Percentiles rank a stretch among this genome's conserved stretches.
Conservation (phyloP, 2,888 invertebrate species). For the Adineta ricciae region DNA sequence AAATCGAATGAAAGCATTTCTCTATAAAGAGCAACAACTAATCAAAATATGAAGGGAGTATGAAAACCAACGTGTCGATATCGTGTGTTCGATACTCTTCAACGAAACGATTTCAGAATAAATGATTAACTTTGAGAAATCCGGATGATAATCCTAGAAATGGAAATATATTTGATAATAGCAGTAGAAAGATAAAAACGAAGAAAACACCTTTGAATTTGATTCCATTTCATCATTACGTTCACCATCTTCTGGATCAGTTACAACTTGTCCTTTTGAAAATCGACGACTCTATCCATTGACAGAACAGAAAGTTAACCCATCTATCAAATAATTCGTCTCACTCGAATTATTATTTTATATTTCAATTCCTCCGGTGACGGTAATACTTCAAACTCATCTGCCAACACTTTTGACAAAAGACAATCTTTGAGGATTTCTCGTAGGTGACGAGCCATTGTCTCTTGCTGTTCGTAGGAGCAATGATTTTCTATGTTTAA, state of each 20-base stretch:
- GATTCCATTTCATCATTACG: neutral
- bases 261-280: neutral
- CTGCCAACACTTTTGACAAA: conserved; percentile 54
- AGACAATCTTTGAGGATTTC: conserved; percentile 40
- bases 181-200: neutral
- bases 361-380: conserved; percentile 69
- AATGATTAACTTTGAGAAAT: neutral
- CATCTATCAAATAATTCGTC: no score
- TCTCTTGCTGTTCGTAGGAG: conserved; percentile 45
- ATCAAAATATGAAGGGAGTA: neutral
- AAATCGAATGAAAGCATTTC: conserved; percentile 69
- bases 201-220: neutral
- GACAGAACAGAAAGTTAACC: neutral
- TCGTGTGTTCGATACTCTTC: neutral
- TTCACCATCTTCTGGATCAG: neutral
- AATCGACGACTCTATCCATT: neutral
- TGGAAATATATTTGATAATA: neutral
- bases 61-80: neutral
- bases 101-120: neutral
- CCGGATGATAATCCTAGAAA: neutral
- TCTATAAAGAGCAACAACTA: neutral
- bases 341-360: conserved; percentile 52
- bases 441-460: conserved; percentile 47
- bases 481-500: conserved; percentile 50
- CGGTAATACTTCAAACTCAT: conserved; percentile 67